Conservation (phyloP, 2,888 invertebrate species). For the Cryptus viduatorius region DNA sequence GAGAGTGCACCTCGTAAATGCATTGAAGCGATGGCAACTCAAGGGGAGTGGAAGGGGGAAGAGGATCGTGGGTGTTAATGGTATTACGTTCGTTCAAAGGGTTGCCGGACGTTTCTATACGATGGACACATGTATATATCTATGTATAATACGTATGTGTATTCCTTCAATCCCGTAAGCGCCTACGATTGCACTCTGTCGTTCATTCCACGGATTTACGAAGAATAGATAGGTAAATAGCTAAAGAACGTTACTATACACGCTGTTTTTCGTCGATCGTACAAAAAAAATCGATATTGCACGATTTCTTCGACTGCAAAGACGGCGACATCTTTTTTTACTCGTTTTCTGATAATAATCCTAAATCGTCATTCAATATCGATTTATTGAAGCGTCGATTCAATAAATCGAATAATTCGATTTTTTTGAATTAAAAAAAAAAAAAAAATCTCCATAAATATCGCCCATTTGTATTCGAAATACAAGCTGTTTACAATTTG, state of each 20-base stretch:
- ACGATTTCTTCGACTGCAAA: background rate
- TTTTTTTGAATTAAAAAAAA: background rate
- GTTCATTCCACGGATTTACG: conserved; percentile 15
- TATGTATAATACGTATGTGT: too few relatives aligned
- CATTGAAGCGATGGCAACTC: conserved; percentile 42
- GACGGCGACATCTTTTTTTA: background rate
- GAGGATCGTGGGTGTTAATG: conserved; percentile 54
- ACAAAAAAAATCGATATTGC: background rate
- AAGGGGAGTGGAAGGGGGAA: conserved; percentile 8
- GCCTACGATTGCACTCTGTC: background rate
- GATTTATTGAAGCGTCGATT: too few relatives aligned
- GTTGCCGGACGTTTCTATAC: background rate
- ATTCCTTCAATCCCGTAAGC: conserved; percentile 35
- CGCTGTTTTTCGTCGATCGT: background rate
- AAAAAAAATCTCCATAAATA: background rate
- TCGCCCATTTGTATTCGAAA: too few relatives aligned
- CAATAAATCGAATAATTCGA: too few relatives aligned
- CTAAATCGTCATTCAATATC: too few relatives aligned
- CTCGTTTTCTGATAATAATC: too few relatives aligned
- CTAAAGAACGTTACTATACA: background rate
- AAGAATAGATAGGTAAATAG: conserved; percentile 2
- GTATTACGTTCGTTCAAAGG: conserved; percentile 59
- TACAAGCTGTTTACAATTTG: too few relatives aligned
- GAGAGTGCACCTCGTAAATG: conserved; percentile 56
- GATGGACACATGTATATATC: background rate